Evolutionary conservation across 2,888 invertebrate genomes (phyloP).

Genomic region (Sussaba pulchella): DNA sequence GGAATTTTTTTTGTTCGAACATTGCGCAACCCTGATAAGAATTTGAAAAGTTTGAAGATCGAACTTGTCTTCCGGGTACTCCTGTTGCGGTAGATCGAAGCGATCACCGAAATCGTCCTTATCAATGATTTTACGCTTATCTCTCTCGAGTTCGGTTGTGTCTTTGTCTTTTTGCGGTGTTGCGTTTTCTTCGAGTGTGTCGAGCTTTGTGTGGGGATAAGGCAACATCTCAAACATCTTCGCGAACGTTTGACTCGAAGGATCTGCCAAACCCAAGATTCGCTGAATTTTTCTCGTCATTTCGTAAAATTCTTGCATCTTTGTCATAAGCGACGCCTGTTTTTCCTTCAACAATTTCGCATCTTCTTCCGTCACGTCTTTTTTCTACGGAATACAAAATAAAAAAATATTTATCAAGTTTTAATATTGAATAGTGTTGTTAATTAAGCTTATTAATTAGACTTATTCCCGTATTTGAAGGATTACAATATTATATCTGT

Average conservation of each 20-base stretch:
- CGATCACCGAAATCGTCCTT: slow-evolving; percentile 63
- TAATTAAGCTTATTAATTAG: too few relatives aligned
- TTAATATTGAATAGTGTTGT: too few relatives aligned
- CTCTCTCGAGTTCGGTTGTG: slow-evolving; percentile 6
- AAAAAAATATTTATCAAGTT: too few relatives aligned
- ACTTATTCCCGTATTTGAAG: too few relatives aligned
- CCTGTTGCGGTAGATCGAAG: slow-evolving; percentile 76
- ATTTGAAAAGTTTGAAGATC: slow-evolving; percentile 46
- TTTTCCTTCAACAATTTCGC: slow-evolving; percentile 86
- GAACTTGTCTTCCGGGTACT: slow-evolving; percentile 80
- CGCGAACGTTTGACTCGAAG: slow-evolving; percentile 77
- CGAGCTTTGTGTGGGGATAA: slow-evolving; percentile 69
- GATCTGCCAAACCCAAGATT: slow-evolving; percentile 84
- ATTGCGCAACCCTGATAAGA: neutral
- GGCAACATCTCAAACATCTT: slow-evolving; percentile 76
- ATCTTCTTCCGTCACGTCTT: slow-evolving; percentile 86
- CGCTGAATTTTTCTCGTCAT: slow-evolving; percentile 87
- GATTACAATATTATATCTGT: too few relatives aligned
- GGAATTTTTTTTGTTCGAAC: neutral
- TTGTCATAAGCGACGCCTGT: slow-evolving; percentile 86
- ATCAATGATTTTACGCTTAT: slow-evolving; percentile 13
- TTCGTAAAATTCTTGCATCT: slow-evolving; percentile 87
- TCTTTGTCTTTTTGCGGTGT: slow-evolving; percentile 9
- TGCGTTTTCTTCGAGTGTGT: slow-evolving; percentile 32
- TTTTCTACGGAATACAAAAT: slow-evolving; percentile 84